Evolutionary conservation across 2,797 vertebrate species (phyloP), one percentile per base, ranked within the genome.

Genomic region (Naso thynnoides): DNA sequence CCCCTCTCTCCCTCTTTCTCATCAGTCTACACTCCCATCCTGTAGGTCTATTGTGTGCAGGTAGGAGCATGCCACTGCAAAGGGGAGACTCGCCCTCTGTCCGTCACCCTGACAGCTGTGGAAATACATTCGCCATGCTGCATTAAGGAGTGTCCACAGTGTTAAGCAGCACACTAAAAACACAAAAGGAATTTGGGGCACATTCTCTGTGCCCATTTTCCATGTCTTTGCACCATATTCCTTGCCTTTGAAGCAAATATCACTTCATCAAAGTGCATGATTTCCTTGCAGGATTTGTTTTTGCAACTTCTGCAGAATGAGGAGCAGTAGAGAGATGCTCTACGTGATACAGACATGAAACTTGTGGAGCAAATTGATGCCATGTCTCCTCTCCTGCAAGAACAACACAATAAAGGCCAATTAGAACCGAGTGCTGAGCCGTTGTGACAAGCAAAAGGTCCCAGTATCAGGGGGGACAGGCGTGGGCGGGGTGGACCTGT

Each of bases 71-170:
- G 95, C 90, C 89, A 86, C 92, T 88, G 90, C 79, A 59, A 80
- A 86, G 91, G 89, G 91, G 92, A 65, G 92, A 91, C 93, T 93
- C 93, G 89, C 91, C 91, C 88, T 89, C 93, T 93, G 95, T 96
- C 96, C 93, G 89, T 97, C 96, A 96, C 91, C 79, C 93, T 96
- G 96, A 96, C 96, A 96, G 95, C 95, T 94, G 94, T 95, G 95
- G 91, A 96, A 96, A 96, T 95, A 94, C 92, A 94, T 96, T 96
- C 83, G 92, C 94, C 95, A 95, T 94, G 95, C 95, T 93, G 95
- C 87, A 66, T 91, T 92, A 78, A 89, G 74, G 81, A 82, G 86
- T 69, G 42, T 89, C 85, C 87, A 78, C 79, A 66, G 64, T 55
- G 81, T 84, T 88, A 82, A 86, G 78, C 77, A 42, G 75, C 78